Base-by-base conservation (phyloP, 1,140 invertebrate genomes). In the Heliothis subflexa region DNA sequence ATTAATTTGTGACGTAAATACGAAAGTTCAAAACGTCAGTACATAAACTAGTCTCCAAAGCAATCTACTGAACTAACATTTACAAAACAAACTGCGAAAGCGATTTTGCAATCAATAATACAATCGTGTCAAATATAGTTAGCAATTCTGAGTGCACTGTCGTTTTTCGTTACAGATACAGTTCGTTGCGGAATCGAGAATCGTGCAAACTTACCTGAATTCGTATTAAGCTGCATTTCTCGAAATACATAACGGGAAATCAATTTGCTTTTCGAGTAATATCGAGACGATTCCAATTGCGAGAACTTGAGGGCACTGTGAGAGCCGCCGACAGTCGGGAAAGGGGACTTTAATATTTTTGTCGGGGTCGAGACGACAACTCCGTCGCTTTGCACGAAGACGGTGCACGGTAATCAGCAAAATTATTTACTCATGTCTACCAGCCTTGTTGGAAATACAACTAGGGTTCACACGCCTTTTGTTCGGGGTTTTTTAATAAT, bases 341-440 rank as follows among this genome's bases (percentile, higher is more conserved):
- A 49, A 62, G 25, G 79, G 78, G 79, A 72, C 84, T 92, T 92
- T 90, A 91, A 92, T 93, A 93, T 93, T 92, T 91, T 88, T 90
- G 86, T 87, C 82, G 86, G 85, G 86, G 83, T 85, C 83, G 82
- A 72, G 83, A 79, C 76, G 78, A 84, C 83, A 81, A 79, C 78
- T 78, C 70, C 80, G 77, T 81, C 84, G 85, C 84, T 90, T 88
- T 84, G 85, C 85, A 85, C 80, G 83, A 85, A 89, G 89, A 87
- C 83, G 92, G 76, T 83, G 86, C 85, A 87, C 90, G 90, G 89
- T 94, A 94, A 94, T 93, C 91, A 94, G 87, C 87, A 86, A 92
- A 94, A 92, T 94, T 94, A 92, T 94, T 94, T 94, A 94, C 92
- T 88, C 90, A 92, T 88, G 89, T 93, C 90, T 93, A 81, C 86